Conservation (phyloP, 2,797 vertebrate genomes). For the Dermochelys coriacea region DNA sequence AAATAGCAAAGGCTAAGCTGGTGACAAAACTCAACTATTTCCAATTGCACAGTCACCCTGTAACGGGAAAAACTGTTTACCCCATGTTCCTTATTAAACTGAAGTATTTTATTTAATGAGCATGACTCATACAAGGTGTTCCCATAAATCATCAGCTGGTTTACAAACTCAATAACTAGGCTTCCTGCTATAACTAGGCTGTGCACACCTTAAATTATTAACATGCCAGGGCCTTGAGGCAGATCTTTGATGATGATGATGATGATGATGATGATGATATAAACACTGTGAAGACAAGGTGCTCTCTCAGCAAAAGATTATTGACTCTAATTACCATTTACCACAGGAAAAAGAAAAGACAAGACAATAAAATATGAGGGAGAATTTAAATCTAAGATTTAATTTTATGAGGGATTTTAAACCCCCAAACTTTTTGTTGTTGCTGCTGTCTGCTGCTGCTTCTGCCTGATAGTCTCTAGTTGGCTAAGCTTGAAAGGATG, state of each 20-base stretch:
- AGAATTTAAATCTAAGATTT: constrained; percentile 86
- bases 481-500: constrained; percentile 76
- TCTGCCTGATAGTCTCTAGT: constrained; percentile 60
- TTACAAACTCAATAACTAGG: constrained; percentile 98
- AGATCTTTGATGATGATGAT: constrained; percentile 98
- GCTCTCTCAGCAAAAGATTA: constrained; percentile 99
- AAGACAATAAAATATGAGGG: constrained; percentile 86
- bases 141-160: constrained; percentile 98
- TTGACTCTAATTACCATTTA: constrained; percentile 96
- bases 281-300: constrained; percentile 97
- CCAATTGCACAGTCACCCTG: constrained; percentile 79
- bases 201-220: constrained; percentile 98
- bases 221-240: constrained; percentile 94
- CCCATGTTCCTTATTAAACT: constrained; percentile 90
- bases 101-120: constrained; percentile 95
- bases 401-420: constrained; percentile 84
- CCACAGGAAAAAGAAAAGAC: constrained; percentile 87
- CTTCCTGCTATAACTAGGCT: constrained; percentile 95
- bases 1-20: constrained; percentile 63
- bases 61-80: constrained; percentile 86
- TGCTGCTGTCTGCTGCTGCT: constrained; percentile 3
- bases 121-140: constrained; percentile 94
- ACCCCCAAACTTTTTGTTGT: constrained; percentile 70
- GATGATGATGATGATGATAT: constrained; percentile 96
- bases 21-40: constrained; percentile 83